These are phyloP conservation scores for Gephyroberyx darwinii DNA, from an alignment of 2,797 vertebrate species.

Conservation along the genomic window DNA sequence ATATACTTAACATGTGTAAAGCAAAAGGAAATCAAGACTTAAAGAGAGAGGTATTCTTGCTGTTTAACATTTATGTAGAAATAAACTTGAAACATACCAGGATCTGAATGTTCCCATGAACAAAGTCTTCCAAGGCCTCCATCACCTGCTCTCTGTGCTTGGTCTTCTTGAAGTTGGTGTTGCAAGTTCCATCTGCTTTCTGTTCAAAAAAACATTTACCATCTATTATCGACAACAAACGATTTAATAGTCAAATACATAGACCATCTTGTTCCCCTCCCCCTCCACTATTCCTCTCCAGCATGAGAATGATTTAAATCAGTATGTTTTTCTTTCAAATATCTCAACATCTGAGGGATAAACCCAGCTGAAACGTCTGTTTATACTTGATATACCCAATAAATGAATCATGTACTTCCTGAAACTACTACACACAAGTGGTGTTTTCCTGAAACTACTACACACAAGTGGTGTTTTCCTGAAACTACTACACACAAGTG, in stretches of 20 bases:
- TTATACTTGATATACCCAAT: neutral
- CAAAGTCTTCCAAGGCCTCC: slow-evolving; percentile 82
- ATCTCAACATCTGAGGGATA: too few species aligned
- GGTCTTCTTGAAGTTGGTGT: slow-evolving; percentile 86
- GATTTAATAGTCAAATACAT: neutral
- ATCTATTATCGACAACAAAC: neutral
- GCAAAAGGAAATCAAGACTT: too few species aligned
- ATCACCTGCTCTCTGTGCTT: slow-evolving; percentile 83
- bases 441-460: too few species aligned
- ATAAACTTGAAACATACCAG: slow-evolving; percentile 70
- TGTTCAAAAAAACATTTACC: slow-evolving; percentile 41
- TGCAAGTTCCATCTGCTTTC: slow-evolving; percentile 85
- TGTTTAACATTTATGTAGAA: neutral
- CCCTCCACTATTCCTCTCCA: neutral
- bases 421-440: too few species aligned
- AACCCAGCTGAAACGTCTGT: neutral
- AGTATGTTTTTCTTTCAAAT: neutral
- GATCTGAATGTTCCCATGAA: slow-evolving; percentile 77
- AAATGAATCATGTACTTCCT: too few species aligned
- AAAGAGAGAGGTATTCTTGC: neutral
- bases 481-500: too few species aligned
- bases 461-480: too few species aligned
- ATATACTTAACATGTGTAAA: too few species aligned
- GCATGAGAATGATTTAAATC: neutral
- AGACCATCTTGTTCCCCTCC: neutral